These are phyloP conservation scores for Phalera bucephala DNA, from an alignment of 2,888 invertebrate genomes.

Conservation along the genomic window DNA sequence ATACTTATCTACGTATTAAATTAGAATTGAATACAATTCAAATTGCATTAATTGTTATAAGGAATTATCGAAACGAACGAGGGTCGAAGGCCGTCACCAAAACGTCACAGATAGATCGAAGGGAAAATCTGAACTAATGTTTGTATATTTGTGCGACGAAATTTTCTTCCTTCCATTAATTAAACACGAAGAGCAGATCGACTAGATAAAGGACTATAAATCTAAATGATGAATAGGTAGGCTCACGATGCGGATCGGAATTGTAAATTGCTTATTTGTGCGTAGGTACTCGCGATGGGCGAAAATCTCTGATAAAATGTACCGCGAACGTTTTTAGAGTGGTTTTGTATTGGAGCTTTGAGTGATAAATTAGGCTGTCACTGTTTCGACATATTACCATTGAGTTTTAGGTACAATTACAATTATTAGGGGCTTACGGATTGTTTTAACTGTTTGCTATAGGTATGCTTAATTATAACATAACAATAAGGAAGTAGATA, in stretches of 20 bases:
- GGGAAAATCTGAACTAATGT: conserved; percentile 28
- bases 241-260: conserved; percentile 63
- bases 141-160: conserved; percentile 45
- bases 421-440: too few species aligned
- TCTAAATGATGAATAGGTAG: conserved; percentile 80
- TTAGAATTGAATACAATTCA: not conserved
- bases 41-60: not conserved
- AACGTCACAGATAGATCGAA: too few species aligned
- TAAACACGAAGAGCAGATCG: conserved; percentile 78
- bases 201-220: conserved; percentile 78
- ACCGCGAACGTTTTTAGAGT: conserved; percentile 21
- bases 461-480: too few species aligned
- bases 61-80: conserved; percentile 5
- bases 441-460: too few species aligned
- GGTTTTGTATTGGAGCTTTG: conserved; percentile 20
- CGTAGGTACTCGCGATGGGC: conserved; percentile 37
- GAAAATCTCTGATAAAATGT: conserved; percentile 26
- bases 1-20: too few species aligned
- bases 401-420: too few species aligned
- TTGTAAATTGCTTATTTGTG: conserved; percentile 76
- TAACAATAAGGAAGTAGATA: too few species aligned
- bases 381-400: conserved; percentile 16
- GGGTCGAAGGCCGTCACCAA: conserved; percentile 34
- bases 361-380: conserved; percentile 39
- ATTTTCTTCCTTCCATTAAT: conserved; percentile 75